Conservation (phyloP, 2,888 invertebrate species). For the Meloe dianella region DNA sequence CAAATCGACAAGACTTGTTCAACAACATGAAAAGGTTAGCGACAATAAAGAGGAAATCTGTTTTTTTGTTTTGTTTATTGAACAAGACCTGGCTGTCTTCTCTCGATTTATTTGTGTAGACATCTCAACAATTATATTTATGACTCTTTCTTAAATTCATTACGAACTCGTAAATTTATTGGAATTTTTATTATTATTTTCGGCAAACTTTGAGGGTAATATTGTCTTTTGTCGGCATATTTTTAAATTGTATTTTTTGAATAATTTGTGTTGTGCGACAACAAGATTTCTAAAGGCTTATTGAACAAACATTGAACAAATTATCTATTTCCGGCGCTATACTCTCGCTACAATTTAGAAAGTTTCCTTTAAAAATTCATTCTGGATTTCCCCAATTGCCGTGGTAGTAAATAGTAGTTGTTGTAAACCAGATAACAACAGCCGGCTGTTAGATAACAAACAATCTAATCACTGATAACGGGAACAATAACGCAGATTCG, state of each 20-base stretch:
- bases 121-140: not conserved
- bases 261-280: too few relatives aligned
- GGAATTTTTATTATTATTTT: not conserved
- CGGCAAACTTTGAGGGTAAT: not conserved
- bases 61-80: not conserved
- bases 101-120: not conserved
- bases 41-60: not conserved
- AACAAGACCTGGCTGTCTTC: not conserved
- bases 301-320: conserved; percentile 40
- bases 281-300: conserved; percentile 9
- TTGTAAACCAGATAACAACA: too few relatives aligned
- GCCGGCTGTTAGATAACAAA: too few relatives aligned
- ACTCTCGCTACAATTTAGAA: not conserved
- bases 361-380: conserved; percentile 39
- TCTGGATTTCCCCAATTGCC: conserved; percentile 31
- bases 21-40: not conserved
- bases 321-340: conserved; percentile 41
- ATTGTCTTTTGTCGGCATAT: too few relatives aligned
- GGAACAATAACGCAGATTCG: conserved; percentile 41
- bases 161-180: not conserved
- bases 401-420: too few relatives aligned
- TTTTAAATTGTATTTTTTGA: too few relatives aligned
- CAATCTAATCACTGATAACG: not conserved
- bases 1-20: conserved; percentile 24
- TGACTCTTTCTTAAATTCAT: not conserved